Conservation (phyloP, 2,797 vertebrate species). For the Urosaurus nigricauda region DNA sequence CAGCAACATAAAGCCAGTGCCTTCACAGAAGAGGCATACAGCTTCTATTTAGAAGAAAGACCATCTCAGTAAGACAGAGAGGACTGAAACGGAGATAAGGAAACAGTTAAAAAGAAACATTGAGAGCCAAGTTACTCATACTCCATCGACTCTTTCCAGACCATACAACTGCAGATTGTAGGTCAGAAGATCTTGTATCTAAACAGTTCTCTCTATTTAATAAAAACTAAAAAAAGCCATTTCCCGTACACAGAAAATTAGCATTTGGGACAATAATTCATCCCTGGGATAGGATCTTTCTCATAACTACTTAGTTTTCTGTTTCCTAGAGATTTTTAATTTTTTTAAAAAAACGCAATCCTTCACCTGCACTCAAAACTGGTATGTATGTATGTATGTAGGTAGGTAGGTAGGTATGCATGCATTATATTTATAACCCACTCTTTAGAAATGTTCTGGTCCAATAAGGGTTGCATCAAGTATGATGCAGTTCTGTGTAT, state of each 20-base stretch:
- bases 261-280: neutral
- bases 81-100: neutral
- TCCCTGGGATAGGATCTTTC: neutral
- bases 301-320: neutral
- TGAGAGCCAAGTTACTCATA: neutral
- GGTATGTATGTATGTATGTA: neutral
- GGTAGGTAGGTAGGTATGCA: neutral
- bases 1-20: neutral
- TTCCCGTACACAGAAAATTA: neutral
- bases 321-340: neutral
- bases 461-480: neutral
- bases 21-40: neutral
- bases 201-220: neutral
- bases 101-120: neutral
- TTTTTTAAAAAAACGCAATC: neutral
- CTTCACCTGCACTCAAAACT: neutral
- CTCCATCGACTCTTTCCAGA: neutral
- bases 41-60: neutral
- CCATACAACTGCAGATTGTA: neutral
- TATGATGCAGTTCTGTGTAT: too few species aligned
- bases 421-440: too few species aligned
- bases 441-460: too few species aligned
- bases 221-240: neutral
- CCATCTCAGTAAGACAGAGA: neutral
- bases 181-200: neutral